These are phyloP conservation scores for Lepus americanus DNA, from an alignment of 2,113 vertebrate species.

Conservation along the genomic window DNA sequence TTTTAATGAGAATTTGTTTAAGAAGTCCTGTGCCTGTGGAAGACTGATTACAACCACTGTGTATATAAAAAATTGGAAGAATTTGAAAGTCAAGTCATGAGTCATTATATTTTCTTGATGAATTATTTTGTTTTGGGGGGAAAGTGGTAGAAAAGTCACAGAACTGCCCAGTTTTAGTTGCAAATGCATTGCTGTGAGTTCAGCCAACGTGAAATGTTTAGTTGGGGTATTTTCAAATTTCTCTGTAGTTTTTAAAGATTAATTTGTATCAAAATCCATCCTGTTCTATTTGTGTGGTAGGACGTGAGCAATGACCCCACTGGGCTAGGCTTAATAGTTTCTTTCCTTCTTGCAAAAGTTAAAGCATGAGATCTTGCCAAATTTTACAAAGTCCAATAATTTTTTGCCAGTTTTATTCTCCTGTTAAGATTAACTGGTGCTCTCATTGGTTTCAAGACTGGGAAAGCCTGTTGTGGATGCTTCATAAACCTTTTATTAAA, in stretches of 20 bases:
- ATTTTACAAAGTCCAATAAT: constrained; percentile 80
- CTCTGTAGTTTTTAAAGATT: constrained; percentile 82
- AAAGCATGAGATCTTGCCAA: constrained; percentile 79
- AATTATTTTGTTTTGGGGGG: constrained; percentile 70
- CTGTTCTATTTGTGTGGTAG: constrained; percentile 71
- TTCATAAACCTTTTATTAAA: constrained; percentile 69
- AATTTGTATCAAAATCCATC: constrained; percentile 85
- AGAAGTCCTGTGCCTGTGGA: background rate
- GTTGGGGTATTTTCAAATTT: constrained; percentile 82
- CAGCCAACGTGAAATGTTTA: constrained; percentile 83
- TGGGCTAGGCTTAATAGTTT: constrained; percentile 79
- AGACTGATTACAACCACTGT: background rate
- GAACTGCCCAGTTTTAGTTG: constrained; percentile 78
- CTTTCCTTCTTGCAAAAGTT: constrained; percentile 87
- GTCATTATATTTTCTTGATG: constrained; percentile 65
- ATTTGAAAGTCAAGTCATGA: constrained; percentile 49
- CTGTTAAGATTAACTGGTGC: constrained; percentile 80
- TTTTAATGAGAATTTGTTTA: constrained; percentile 24
- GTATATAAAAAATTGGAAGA: constrained; percentile 36
- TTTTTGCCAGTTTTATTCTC: constrained; percentile 75
- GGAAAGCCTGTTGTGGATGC: constrained; percentile 78
- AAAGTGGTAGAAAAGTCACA: constrained; percentile 75
- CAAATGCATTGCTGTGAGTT: constrained; percentile 76
- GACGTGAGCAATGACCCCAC: constrained; percentile 76
- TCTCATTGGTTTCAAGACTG: constrained; percentile 77